Evolutionary conservation across 2,113 vertebrate genomes (phyloP), one percentile per base, ranked within the genome.

Genomic region (Mormoops blainvillei): DNA sequence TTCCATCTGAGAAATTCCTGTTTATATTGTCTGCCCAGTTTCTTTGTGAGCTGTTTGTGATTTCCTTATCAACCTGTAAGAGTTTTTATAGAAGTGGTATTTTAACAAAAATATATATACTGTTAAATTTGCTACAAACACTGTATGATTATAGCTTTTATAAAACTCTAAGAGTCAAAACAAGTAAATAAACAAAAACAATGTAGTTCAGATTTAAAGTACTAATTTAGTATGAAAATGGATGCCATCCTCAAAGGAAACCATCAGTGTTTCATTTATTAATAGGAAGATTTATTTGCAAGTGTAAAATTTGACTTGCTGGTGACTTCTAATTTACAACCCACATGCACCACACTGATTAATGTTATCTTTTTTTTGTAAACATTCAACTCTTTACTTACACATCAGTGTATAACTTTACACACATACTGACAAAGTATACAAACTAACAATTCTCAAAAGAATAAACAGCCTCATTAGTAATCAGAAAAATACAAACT

Each of bases 381-480:
- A 89, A 77, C 48, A 73, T 63, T 80, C 26, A 94, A 90, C 31
- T 87, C 87, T 83, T 48, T 54, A 82, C 83, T 58, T 92, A 71
- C 5, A 78, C 89, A 89, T 92, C n/a, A 92, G 83, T 78, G 91
- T 68, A 74, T 68, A 94, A 87, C 1, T 90, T 90, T 68, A 92
- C 63, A 87, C 14, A 61, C 28, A 65, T 45, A 80, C 7, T 68
- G 18, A 87, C 31, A 67, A 95, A 95, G 24, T 76, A 87, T n/a
- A 92, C 61, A 22, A 87, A 87, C 5, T 61, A 45, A 73, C 80
- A 92, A 87, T 31, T 52, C n/a, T 94, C 89, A 73, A 63, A 56
- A 91, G 48, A 95, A 43, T 58, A 87, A 89, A 89, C 3, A 63
- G 52, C 15, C 56, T 82, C 24, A 78, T 73, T 83, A 94, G 54